phyloP scores from a whole-genome alignment of 2,797 vertebrate species.

The Heterohyrax brucei region DNA sequence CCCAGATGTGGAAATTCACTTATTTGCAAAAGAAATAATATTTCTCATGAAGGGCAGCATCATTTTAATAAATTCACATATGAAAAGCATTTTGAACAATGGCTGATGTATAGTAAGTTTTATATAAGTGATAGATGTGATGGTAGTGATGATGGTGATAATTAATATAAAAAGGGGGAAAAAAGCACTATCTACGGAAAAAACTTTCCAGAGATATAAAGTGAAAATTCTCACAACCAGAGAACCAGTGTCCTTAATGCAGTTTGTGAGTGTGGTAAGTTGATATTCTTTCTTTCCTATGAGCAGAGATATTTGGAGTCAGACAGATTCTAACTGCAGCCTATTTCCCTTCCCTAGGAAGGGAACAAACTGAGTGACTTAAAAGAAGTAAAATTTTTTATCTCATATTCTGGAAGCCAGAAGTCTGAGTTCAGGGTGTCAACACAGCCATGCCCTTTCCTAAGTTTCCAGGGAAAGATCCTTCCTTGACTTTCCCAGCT shows the following conservation, averaged over 20 bases:
- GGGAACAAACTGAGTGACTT: background rate
- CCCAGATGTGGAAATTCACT: background rate
- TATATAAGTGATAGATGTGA: background rate
- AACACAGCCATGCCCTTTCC: background rate
- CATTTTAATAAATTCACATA: background rate
- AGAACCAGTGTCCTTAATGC: background rate
- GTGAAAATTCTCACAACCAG: constrained; percentile 7
- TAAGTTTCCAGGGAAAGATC: background rate
- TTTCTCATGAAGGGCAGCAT: background rate
- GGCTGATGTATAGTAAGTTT: background rate
- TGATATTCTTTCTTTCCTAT: background rate
- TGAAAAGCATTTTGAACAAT: background rate
- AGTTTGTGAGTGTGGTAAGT: background rate
- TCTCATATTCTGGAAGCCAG: background rate
- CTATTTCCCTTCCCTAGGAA: background rate
- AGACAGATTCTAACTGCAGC: background rate
- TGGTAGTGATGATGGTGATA: background rate
- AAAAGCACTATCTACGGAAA: background rate
- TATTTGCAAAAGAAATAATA: background rate
- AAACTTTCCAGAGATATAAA: background rate
- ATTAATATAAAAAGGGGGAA: background rate
- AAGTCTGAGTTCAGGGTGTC: background rate
- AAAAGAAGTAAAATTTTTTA: background rate
- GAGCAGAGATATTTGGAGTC: background rate
- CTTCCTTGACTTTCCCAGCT: background rate